Evolutionary conservation across 2,113 vertebrate genomes (phyloP).

Genomic region (Hyperopisus bebe): DNA sequence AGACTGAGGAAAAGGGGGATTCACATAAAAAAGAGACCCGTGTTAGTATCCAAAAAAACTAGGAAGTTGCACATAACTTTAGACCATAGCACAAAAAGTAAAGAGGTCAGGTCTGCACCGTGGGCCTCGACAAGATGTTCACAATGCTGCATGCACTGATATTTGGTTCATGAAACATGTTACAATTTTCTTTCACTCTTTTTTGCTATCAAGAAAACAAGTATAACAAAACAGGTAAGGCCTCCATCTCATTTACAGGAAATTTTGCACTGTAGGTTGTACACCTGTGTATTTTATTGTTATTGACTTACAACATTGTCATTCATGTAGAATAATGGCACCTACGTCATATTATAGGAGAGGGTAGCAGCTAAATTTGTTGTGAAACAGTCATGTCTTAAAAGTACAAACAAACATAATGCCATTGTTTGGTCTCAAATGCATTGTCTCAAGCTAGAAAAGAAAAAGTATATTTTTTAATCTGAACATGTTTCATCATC

Average conservation of each 20-base stretch:
- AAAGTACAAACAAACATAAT: slow-evolving; percentile 12
- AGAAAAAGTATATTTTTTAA: not conserved
- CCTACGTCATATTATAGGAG: slow-evolving; percentile 33
- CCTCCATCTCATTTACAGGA: slow-evolving; percentile 17
- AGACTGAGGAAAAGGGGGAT: slow-evolving; percentile 74
- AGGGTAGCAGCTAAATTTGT: slow-evolving; percentile 57
- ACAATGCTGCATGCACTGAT: slow-evolving; percentile 39
- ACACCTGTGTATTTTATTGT: slow-evolving; percentile 14
- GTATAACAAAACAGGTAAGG: slow-evolving; percentile 25
- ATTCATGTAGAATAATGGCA: slow-evolving; percentile 30
- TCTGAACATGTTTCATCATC: slow-evolving; percentile 7
- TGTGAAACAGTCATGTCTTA: slow-evolving; percentile 49
- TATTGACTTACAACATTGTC: slow-evolving; percentile 27
- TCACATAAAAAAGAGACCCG: slow-evolving; percentile 92
- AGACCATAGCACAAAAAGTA: slow-evolving; percentile 24
- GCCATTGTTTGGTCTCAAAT: slow-evolving; percentile 39
- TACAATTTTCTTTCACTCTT: slow-evolving; percentile 20
- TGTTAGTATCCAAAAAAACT: slow-evolving; percentile 84
- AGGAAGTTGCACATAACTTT: slow-evolving; percentile 52
- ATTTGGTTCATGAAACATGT: slow-evolving; percentile 28
- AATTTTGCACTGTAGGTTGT: slow-evolving; percentile 21
- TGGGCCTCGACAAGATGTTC: slow-evolving; percentile 21
- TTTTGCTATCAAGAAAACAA: slow-evolving; percentile 24
- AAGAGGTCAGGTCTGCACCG: slow-evolving; percentile 23
- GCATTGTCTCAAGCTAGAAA: slow-evolving; percentile 26